These are phyloP conservation scores for Trachymyrmex cornetzi DNA, from an alignment of 1,140 invertebrate species.

Conservation along the genomic window DNA sequence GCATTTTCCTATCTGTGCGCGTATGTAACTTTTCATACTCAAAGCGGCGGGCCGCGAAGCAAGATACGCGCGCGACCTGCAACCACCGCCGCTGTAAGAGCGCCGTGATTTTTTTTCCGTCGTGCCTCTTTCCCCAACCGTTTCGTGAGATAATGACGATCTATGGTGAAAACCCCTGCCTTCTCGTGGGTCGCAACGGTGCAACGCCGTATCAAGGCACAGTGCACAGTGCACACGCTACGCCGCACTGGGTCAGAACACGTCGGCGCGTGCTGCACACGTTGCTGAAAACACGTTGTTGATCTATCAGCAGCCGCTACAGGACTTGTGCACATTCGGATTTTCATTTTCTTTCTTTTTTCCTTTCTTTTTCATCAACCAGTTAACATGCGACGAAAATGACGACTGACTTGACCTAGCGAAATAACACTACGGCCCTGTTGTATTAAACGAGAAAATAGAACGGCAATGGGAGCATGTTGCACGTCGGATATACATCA, in stretches of 20 bases:
- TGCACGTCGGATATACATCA: constrained; percentile 33
- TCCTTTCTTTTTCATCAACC: not conserved
- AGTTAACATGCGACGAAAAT: constrained; percentile 29
- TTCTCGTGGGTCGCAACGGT: constrained; percentile 49
- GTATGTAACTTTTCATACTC: constrained; percentile 59
- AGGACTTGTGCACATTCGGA: not conserved
- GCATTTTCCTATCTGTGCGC: constrained; percentile 54
- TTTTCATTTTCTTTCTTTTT: not conserved
- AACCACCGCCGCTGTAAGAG: constrained; percentile 31
- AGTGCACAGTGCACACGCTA: constrained; percentile 2
- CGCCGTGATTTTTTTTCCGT: constrained; percentile 14
- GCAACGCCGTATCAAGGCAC: constrained; percentile 28
- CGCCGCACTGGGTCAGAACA: constrained; percentile 10
- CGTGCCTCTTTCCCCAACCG: constrained; percentile 23
- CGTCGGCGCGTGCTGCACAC: constrained; percentile 31
- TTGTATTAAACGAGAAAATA: constrained; percentile 52
- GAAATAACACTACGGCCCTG: constrained; percentile 18
- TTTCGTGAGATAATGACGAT: constrained; percentile 73
- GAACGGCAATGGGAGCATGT: constrained; percentile 23
- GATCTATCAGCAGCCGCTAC: constrained; percentile 40
- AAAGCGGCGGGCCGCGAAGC: constrained; percentile 18
- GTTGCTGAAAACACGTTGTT: constrained; percentile 23
- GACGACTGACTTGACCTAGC: not conserved
- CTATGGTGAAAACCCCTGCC: constrained; percentile 61
- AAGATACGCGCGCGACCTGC: constrained; percentile 46